Base-by-base conservation (phyloP, 2,888 invertebrate species). In the Opisthograptis luteolata region DNA sequence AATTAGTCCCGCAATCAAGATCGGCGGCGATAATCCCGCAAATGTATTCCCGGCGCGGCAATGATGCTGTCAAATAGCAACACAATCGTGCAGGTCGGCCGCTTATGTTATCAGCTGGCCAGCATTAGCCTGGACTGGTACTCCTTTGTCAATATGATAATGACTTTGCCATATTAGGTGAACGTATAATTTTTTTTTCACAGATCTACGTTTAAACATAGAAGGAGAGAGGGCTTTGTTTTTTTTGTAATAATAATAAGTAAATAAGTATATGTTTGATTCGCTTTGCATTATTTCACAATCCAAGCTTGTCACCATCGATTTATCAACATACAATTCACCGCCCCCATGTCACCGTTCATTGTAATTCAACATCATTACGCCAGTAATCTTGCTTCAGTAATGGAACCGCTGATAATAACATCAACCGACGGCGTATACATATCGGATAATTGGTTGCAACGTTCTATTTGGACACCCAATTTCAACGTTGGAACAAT, bases 1-100 rank as follows among this genome's bases (percentile, higher is more conserved):
- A 84, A 83, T 84, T 83, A 83, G 79, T 69, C 67, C 68, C 62
- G 70, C 73, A 79, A 80, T 81, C 79, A 79, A 79, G 79, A 79
- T 80, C 71, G 65, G 66, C 66, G 55, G 58, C 72, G 70, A 70
- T 79, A 78, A 79, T 79, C 73, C 70, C 52, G 63, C 68, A 59
- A 70, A 61, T 65, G 71, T 70, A 59, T 73, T 75, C 76, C 74
- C 75, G 19, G 49, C 56, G 45, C 51, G 45, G 37, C 45, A 41
- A 55, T 55, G 58, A 51, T 57, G 42, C 53, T 41, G 31, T 48
- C 48, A 43, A 30, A 47, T 22, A 35, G 44, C 34, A 50, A 49
- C 42, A 47, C 51, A 44, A 46, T 45, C 48, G 43, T 32, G 32
- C 42, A 5, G 35, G 28, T 37, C 34, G 45, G 28, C 36, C 34